These are phyloP conservation scores for Arvicanthis niloticus DNA, from an alignment of 2,113 vertebrate species.

Conservation along the genomic window DNA sequence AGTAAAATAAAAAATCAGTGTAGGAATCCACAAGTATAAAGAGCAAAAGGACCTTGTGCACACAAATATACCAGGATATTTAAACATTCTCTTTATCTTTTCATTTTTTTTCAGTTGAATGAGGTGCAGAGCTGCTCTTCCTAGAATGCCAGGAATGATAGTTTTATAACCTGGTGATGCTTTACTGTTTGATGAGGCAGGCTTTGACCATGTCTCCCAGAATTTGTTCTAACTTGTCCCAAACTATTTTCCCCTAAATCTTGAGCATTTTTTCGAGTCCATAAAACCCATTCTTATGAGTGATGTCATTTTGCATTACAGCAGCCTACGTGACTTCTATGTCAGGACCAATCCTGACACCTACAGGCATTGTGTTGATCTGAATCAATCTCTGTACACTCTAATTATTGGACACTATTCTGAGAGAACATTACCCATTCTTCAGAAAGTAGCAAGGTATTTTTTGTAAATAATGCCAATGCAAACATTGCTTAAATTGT, in stretches of 20 bases:
- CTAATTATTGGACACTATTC: background rate
- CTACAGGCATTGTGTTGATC: background rate
- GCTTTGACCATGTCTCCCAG: background rate
- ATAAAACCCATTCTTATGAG: background rate
- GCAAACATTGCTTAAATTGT: background rate
- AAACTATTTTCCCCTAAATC: background rate
- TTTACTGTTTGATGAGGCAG: background rate
- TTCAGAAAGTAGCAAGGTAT: background rate
- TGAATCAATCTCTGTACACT: background rate
- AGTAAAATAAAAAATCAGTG: background rate
- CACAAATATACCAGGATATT: background rate
- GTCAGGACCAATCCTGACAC: background rate
- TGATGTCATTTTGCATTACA: background rate
- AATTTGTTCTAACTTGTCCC: background rate
- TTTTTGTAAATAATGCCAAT: background rate
- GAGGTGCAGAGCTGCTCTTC: background rate
- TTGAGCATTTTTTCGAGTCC: background rate
- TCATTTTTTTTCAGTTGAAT: background rate
- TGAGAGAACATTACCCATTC: background rate
- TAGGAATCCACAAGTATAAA: background rate
- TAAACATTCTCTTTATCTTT: background rate
- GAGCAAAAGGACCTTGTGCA: background rate
- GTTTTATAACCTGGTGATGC: background rate
- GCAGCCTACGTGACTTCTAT: background rate
- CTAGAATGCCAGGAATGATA: background rate